Base-by-base conservation (phyloP, 2,113 vertebrate species). In the Podiceps cristatus region DNA sequence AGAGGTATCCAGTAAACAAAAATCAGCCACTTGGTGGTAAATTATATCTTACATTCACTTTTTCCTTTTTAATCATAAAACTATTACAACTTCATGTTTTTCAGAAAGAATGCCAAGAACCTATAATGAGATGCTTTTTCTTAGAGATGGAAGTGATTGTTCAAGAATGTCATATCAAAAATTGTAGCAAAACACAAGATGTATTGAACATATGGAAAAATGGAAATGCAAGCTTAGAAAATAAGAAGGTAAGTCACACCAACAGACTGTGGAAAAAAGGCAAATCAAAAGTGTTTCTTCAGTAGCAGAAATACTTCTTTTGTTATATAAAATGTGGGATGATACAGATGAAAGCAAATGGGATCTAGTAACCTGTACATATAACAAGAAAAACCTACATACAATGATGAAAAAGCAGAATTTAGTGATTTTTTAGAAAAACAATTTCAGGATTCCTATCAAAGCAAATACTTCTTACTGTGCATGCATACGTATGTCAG, bases 41-140 rank as follows among this genome's bases (percentile, higher is more conserved):
- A 59, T 74, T 80, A 18, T 75, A 22, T 47, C 31, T 27, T 59
- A 55, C 4, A 11, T 82, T 89, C 9, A 8, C 17, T 53, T 82
- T 33, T 10, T 80, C 10, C 11, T 59, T 86, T 80, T 86, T 68
- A 77, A 71, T 82, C 5, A 3, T 79, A 86, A 93, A 91, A 62
- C 15, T 60, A 72, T 11, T 92, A 49, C 50, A 85, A 92, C 28
- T 55, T 50, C 47, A 3, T 93, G 63, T 87, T 11, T 97, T 93
- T 44, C 90, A 98, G 98, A 93, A 90, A 25, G 92, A 78, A 84
- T 98, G 98, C 80, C 98, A 97, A 94, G 80, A 96, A 56, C 97
- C 96, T 56, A 94, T 98, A 27, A 97, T 98, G 45, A 97, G 95
- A 8, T 98, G 98, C 74, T 98, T 98, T 95, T 85, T 98, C 17